Evolutionary conservation across 2,113 vertebrate species (phyloP).

Genomic region (Paradoxurus hermaphroditus): DNA sequence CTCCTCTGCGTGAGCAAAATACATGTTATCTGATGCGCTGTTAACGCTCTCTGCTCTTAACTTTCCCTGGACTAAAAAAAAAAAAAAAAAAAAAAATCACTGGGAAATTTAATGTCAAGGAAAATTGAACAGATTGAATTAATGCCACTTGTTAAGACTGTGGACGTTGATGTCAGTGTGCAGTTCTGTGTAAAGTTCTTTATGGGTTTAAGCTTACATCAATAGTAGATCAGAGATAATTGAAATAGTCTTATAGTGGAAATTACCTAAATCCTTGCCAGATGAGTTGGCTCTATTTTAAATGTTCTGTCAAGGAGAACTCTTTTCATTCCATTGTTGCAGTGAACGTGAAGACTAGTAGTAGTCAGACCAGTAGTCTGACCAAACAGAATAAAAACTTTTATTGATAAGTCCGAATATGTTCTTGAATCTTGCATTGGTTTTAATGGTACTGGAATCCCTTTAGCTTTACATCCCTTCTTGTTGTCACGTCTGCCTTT

Average conservation of each 20-base stretch:
- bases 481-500: neutral
- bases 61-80: neutral
- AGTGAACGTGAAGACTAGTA: neutral
- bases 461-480: neutral
- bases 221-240: neutral
- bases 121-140: neutral
- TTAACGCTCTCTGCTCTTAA: neutral
- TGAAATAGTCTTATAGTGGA: neutral
- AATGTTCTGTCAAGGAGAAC: neutral
- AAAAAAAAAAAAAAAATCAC: neutral
- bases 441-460: neutral
- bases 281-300: neutral
- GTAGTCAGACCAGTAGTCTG: neutral
- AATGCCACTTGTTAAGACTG: neutral
- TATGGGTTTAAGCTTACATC: neutral
- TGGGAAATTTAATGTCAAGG: neutral
- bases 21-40: neutral
- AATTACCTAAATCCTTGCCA: neutral
- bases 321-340: neutral
- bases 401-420: neutral
- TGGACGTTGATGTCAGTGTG: neutral
- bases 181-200: slow-evolving; percentile 28
- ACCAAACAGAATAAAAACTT: neutral
- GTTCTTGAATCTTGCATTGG: neutral
- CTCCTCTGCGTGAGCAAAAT: neutral